Percentiles rank a stretch among this genome's conserved stretches.
Conservation (phyloP, 1,140 invertebrate genomes). For the Ptiloglossa arizonensis region DNA sequence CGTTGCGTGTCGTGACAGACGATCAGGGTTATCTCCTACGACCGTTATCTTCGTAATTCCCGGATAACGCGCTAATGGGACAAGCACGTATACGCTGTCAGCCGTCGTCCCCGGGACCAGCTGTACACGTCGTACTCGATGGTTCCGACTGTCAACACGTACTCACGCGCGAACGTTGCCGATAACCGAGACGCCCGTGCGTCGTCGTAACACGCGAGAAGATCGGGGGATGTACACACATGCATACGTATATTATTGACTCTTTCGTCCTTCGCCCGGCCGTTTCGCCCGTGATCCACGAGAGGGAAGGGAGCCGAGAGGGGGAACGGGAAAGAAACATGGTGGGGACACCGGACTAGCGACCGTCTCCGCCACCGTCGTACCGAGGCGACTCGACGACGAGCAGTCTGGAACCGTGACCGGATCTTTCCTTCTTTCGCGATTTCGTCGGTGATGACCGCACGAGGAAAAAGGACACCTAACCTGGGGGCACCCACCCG, state of each 20-base stretch:
- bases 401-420: background rate
- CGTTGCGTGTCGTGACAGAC: constrained; percentile 33
- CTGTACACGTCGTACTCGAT: constrained; percentile 9
- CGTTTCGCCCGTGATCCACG: background rate
- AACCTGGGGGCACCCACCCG: background rate
- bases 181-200: background rate
- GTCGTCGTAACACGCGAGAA: background rate
- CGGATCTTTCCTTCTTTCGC: background rate
- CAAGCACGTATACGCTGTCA: background rate
- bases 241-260: background rate
- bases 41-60: constrained; percentile 45
- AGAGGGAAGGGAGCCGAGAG: no score
- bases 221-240: no score
- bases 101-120: background rate
- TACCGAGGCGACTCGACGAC: background rate
- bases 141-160: constrained; percentile 4
- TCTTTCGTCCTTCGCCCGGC: background rate
- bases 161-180: background rate
- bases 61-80: constrained; percentile 21
- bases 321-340: no score
- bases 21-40: constrained; percentile 46
- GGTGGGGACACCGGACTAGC: no score
- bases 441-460: background rate
- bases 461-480: background rate
- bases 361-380: no score